Evolutionary conservation across 2,797 vertebrate species (phyloP).

Genomic region (Kryptopterus vitreolus): DNA sequence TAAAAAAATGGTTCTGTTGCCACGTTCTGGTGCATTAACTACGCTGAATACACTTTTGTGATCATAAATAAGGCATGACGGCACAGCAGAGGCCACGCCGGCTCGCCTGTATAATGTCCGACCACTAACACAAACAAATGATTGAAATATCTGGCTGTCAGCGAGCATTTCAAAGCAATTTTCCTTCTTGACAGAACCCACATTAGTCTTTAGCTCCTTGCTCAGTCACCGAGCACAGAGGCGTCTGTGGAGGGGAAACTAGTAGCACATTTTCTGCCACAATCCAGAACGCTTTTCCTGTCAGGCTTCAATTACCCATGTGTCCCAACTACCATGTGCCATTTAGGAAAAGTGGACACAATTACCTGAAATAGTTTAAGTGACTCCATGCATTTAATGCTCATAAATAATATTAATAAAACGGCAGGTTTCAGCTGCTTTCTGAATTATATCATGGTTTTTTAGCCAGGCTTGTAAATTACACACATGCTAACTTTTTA

Average conservation of each 20-base stretch:
- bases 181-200: conserved; percentile 52
- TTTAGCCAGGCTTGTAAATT: conserved; percentile 11
- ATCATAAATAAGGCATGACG: conserved; percentile 37
- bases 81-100: conserved; percentile 43
- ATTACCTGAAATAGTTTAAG: conserved; percentile 56
- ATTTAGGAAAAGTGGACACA: conserved; percentile 59
- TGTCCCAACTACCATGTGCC: conserved; percentile 51
- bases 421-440: conserved; percentile 28
- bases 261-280: conserved; percentile 50
- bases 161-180: conserved; percentile 49
- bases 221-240: conserved; percentile 45
- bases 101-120: conserved; percentile 32
- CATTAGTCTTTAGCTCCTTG: conserved; percentile 49
- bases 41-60: conserved; percentile 23
- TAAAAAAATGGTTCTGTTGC: neutral
- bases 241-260: conserved; percentile 35
- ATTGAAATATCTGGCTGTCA: conserved; percentile 52
- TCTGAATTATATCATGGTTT: conserved; percentile 14
- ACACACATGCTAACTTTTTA: neutral
- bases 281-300: conserved; percentile 56
- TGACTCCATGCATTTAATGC: conserved; percentile 53
- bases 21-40: conserved; percentile 11
- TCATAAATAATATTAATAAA: conserved; percentile 57
- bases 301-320: conserved; percentile 55
- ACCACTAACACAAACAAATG: conserved; percentile 45